Base-by-base conservation (phyloP, 2,113 vertebrate genomes). In the Sylvicapra grimmia region DNA sequence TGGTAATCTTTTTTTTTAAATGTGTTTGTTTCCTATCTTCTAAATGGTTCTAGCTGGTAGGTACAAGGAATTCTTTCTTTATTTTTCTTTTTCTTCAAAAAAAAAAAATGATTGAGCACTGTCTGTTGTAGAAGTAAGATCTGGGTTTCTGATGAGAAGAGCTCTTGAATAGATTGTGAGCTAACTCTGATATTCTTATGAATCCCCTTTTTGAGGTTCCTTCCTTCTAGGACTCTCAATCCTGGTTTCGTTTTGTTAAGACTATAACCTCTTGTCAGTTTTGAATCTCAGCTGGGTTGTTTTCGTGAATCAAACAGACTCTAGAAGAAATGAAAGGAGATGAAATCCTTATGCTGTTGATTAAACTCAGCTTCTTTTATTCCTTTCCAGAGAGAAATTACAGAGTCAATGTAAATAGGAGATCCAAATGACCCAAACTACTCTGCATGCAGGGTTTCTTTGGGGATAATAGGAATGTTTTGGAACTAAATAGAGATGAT, bases 311-410 rank as follows among this genome's bases (percentile, higher is more conserved):
- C 49, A 86, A 93, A 83, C 18, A 91, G 93, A 40, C 89, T 97
- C 36, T 6, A 79, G 18, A 92, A 96, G 65, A 96, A 82, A 79
- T 54, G 40, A 86, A 95, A 93, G 56, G 21, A 63, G 58, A 79
- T 77, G 84, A 89, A 59, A 86, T 92, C 21, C 58, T 89, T 90
- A 77, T 53, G 59, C 23, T 93, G 5, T 61, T 58, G 75, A 88
- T 83, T 96, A 95, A 89, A 68, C 18, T 23, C 56, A 96, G 29
- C 82, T 68, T 90, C 27, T 68, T 86, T 68, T 86, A 80, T 63
- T 93, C 16, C 80, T 90, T 96, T 88, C 59, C 83, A 93, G 85
- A 47, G 53, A 90, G 63, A 86, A 94, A 93, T 96, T 53, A 87
- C 15, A 87, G 68, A 88, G n/a, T 56, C 94, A 89, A 23, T 87